These are phyloP conservation scores for Pseudomyrmex sp. DNA, from an alignment of 1,140 invertebrate species.

Conservation along the genomic window DNA sequence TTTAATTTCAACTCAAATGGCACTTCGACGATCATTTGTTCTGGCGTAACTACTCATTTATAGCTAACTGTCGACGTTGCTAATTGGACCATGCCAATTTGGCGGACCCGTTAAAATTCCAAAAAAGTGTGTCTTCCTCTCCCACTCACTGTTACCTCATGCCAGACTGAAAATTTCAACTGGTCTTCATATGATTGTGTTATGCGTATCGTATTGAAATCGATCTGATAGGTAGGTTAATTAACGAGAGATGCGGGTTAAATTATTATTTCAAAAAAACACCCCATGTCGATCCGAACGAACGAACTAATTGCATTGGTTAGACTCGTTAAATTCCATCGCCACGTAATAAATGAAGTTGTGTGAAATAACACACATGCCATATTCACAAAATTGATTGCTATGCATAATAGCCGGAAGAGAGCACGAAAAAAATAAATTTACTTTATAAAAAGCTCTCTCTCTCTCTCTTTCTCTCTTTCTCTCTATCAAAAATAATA, in stretches of 20 bases:
- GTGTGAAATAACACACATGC: conserved; percentile 31
- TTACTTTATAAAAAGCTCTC: background rate
- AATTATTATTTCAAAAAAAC: conserved; percentile 64
- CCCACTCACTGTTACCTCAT: background rate
- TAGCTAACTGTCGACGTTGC: conserved; percentile 18
- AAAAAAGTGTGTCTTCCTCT: conserved; percentile 15
- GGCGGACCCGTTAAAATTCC: conserved; percentile 16
- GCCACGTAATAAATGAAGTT: conserved; percentile 31
- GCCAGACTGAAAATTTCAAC: conserved; percentile 11
- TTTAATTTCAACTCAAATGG: conserved; percentile 54
- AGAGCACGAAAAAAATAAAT: conserved; percentile 20
- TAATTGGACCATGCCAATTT: conserved; percentile 61
- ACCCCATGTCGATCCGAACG: conserved; percentile 8
- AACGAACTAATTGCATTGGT: conserved; percentile 63
- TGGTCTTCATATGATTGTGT: background rate
- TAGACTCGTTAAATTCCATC: conserved; percentile 51
- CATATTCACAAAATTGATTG: conserved; percentile 46
- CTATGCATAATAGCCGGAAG: background rate
- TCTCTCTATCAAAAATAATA: too few species aligned
- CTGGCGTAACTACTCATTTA: conserved; percentile 49
- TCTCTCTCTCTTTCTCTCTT: background rate
- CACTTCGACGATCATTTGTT: conserved; percentile 45
- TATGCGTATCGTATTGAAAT: conserved; percentile 3
- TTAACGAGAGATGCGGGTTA: conserved; percentile 57
- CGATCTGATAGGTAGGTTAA: conserved; percentile 43